A percentile compares a stretch with the other conserved stretches of the same genome.
These are phyloP conservation scores for Poecilus cupreus DNA, from an alignment of 2,888 invertebrate species.

Conservation along the genomic window DNA sequence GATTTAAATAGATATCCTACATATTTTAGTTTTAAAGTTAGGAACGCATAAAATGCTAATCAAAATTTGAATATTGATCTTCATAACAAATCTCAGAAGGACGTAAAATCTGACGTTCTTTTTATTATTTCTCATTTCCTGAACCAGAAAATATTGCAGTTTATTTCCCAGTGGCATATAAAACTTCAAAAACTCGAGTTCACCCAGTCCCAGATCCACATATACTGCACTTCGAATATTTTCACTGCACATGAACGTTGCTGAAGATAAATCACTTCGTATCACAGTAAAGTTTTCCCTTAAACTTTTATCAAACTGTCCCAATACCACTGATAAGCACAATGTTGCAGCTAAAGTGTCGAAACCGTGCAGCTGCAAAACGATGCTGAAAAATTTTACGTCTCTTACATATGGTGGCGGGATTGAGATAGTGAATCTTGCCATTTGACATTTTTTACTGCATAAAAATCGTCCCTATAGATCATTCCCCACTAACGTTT, in stretches of 20 bases:
- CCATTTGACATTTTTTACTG: no score
- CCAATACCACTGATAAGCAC: neutral
- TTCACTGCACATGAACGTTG: neutral
- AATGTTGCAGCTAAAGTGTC: neutral
- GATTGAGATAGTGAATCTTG: no score
- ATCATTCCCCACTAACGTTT: no score
- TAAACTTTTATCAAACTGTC: neutral
- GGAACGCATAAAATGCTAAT: no score
- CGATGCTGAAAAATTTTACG: neutral
- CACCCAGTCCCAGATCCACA: neutral
- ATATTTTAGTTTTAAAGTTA: no score
- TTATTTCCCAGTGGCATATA: constrained; percentile 34
- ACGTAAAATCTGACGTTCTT: constrained; percentile 3
- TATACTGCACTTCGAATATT: constrained; percentile 7
- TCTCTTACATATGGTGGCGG: neutral
- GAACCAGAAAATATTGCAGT: constrained; percentile 28
- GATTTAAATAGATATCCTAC: no score
- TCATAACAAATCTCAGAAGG: neutral
- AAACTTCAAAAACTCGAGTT: neutral
- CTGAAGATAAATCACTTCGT: neutral
- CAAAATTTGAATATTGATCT: no score
- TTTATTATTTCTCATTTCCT: constrained; percentile 30
- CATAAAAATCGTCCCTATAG: no score
- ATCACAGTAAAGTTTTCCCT: neutral
- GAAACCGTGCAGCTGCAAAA: neutral